Conservation (phyloP, 2,113 vertebrate genomes). For the Odocoileus virginianus region DNA sequence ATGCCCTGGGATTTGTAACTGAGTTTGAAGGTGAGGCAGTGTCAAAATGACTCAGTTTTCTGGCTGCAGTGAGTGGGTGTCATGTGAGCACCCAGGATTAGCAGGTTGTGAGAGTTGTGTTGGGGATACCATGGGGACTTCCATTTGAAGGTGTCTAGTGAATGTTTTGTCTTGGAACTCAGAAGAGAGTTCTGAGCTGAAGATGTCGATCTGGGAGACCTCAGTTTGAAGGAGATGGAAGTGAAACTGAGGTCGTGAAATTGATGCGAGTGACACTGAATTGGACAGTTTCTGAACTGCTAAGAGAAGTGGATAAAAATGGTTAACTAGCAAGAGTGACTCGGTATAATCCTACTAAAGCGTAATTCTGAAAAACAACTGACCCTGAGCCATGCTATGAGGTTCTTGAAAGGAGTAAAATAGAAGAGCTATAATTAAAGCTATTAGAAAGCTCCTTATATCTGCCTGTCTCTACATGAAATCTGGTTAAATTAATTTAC, state of each 20-base stretch:
- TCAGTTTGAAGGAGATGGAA: not conserved
- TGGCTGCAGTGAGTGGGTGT: not conserved
- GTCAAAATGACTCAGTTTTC: not conserved
- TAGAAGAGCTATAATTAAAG: constrained; percentile 4
- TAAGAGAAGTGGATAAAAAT: constrained; percentile 17
- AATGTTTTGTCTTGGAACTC: not conserved
- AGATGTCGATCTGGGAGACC: not conserved
- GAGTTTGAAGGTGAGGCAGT: not conserved
- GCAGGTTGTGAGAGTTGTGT: not conserved
- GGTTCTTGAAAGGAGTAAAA: not conserved
- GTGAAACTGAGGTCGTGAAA: not conserved
- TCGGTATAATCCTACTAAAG: not conserved
- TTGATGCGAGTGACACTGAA: not conserved
- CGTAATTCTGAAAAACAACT: constrained; percentile 26
- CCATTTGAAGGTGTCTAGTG: not conserved
- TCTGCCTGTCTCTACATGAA: constrained; percentile 15
- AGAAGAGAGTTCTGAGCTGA: not conserved
- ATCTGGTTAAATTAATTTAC: constrained; percentile 45
- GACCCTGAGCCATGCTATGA: not conserved
- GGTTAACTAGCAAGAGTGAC: not conserved
- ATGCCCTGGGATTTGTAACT: not conserved
- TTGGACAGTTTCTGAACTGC: not conserved
- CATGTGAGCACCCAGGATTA: not conserved
- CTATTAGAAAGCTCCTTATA: not conserved
- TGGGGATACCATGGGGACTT: not conserved